phyloP scores from a whole-genome alignment of 1,140 invertebrate species.

The Zeugodacus cucurbitae region DNA sequence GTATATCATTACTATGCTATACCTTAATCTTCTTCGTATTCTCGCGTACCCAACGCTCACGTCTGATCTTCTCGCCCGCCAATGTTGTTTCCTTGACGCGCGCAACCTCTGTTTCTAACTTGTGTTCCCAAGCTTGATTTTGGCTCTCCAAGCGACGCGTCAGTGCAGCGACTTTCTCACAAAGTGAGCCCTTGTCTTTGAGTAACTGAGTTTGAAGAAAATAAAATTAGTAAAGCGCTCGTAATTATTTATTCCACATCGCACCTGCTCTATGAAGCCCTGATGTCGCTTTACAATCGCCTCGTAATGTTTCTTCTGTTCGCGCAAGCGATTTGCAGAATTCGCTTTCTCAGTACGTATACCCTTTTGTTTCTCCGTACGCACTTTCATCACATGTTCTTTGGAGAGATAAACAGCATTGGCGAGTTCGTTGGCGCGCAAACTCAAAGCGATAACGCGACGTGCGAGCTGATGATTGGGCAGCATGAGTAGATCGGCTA shows the following conservation, averaged over 20 bases:
- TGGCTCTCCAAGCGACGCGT: slow-evolving; percentile 67
- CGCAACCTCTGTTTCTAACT: slow-evolving; percentile 73
- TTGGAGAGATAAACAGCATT: slow-evolving; percentile 64
- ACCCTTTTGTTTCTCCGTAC: slow-evolving; percentile 59
- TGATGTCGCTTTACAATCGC: slow-evolving; percentile 73
- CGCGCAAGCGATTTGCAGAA: slow-evolving; percentile 65
- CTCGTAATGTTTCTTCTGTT: slow-evolving; percentile 76
- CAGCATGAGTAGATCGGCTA: slow-evolving; percentile 62
- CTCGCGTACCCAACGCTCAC: slow-evolving; percentile 76
- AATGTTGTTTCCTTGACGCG: slow-evolving; percentile 73
- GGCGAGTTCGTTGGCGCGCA: slow-evolving; percentile 63
- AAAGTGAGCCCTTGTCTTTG: slow-evolving; percentile 74
- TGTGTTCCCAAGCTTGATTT: slow-evolving; percentile 71
- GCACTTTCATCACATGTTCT: slow-evolving; percentile 59
- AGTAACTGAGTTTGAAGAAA: slow-evolving; percentile 66
- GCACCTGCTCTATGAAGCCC: slow-evolving; percentile 75
- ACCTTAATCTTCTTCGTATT: slow-evolving; percentile 80
- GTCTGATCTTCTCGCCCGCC: slow-evolving; percentile 74
- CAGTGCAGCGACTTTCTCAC: slow-evolving; percentile 74
- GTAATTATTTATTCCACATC: background rate
- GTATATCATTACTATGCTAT: background rate
- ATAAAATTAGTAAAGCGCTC: background rate
- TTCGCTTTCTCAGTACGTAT: slow-evolving; percentile 58
- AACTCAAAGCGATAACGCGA: slow-evolving; percentile 57
- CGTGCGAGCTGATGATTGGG: slow-evolving; percentile 64